Conservation (phyloP, 1,140 invertebrate genomes). For the Zaprionus vittiger region DNA sequence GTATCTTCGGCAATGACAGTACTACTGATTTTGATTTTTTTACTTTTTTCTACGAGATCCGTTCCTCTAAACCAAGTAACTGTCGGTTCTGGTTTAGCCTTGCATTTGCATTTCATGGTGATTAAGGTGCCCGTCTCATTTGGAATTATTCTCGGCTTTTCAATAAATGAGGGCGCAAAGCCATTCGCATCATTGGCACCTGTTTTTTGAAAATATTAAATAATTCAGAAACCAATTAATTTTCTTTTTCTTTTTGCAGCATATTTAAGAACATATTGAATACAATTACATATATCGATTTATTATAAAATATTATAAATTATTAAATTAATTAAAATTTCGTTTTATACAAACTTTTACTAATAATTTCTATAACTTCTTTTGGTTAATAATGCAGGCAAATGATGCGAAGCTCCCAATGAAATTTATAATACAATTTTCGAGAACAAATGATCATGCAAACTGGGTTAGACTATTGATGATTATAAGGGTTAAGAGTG, state of each 20-base stretch:
- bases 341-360: too few relatives aligned
- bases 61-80: conserved; percentile 96
- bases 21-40: conserved; percentile 93
- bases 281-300: too few relatives aligned
- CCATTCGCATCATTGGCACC: conserved; percentile 95
- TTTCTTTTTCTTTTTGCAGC: too few relatives aligned
- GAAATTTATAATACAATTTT: neutral
- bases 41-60: conserved; percentile 92
- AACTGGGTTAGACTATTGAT: neutral
- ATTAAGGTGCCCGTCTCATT: conserved; percentile 98
- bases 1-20: conserved; percentile 91
- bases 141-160: conserved; percentile 98
- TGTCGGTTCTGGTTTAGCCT: conserved; percentile 95
- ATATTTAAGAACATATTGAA: too few relatives aligned
- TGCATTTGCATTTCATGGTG: conserved; percentile 97
- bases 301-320: too few relatives aligned
- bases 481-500: neutral
- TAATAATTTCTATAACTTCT: too few relatives aligned
- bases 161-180: conserved; percentile 97
- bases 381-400: neutral
- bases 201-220: conserved; percentile 63
- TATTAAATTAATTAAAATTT: too few relatives aligned
- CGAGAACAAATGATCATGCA: neutral
- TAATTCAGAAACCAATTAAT: neutral
- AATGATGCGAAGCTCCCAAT: neutral